A percentile compares a stretch with the other conserved stretches of the same genome.
These are phyloP conservation scores for Nansenia antarctica DNA, from an alignment of 2,113 vertebrate genomes.

Conservation along the genomic window DNA sequence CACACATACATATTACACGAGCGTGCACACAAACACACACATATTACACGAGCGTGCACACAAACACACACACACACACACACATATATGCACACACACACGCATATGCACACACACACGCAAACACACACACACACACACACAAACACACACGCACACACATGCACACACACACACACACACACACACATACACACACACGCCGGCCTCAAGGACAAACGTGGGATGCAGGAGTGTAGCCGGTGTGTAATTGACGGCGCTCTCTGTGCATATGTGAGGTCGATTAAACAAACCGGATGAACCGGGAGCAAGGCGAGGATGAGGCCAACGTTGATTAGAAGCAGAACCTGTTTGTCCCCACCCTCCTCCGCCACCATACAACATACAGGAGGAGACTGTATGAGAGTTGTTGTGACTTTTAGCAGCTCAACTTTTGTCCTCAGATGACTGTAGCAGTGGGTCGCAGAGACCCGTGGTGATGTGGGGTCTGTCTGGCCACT, in stretches of 20 bases:
- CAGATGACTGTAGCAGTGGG: not conserved
- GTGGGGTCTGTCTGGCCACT: too few relatives aligned
- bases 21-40: constrained; percentile 16
- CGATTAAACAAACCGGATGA: constrained; percentile 65
- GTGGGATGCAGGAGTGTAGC: constrained; percentile 50
- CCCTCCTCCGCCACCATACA: constrained; percentile 66
- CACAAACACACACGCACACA: constrained; percentile 39
- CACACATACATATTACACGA: constrained; percentile 8
- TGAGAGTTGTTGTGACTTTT: not conserved
- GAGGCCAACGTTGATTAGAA: constrained; percentile 71
- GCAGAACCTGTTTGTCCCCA: constrained; percentile 59
- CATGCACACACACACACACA: constrained; percentile 8
- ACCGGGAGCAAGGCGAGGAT: constrained; percentile 63
- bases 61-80: constrained; percentile 2
- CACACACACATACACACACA: not conserved
- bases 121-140: too few relatives aligned
- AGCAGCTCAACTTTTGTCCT: not conserved
- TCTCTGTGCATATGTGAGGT: constrained; percentile 74
- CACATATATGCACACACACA: not conserved
- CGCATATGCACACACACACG: constrained; percentile 19
- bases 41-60: constrained; percentile 11
- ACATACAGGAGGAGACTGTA: constrained; percentile 32
- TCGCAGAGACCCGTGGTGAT: too few relatives aligned
- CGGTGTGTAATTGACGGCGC: constrained; percentile 72
- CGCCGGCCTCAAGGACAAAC: not conserved